Evolutionary conservation across 2,113 vertebrate species (phyloP).

Genomic region (Thunnus maccoyii): DNA sequence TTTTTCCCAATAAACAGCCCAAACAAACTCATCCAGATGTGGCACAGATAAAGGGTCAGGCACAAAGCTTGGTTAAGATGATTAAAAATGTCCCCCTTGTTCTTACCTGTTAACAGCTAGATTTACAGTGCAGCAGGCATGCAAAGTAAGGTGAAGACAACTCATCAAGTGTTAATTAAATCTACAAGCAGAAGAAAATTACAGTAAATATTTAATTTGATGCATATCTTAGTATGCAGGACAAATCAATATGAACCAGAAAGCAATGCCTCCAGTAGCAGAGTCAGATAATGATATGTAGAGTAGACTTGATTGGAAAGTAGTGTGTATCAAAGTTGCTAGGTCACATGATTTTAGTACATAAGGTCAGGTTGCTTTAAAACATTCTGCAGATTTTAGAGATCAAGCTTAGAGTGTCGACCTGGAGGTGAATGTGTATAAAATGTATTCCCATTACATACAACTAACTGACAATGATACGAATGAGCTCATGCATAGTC

Average conservation of each 20-base stretch:
- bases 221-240: not conserved
- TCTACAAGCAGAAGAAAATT: not conserved
- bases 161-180: not conserved
- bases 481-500: not conserved
- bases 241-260: not conserved
- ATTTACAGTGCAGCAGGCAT: not conserved
- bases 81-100: not conserved
- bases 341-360: not conserved
- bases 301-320: no score
- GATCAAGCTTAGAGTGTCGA: no score
- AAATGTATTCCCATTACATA: no score
- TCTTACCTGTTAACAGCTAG: conserved; percentile 7
- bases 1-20: not conserved
- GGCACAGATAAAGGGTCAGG: not conserved
- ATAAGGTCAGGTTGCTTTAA: no score
- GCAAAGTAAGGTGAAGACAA: not conserved
- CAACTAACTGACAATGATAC: not conserved
- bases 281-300: not conserved
- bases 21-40: not conserved
- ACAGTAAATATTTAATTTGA: not conserved
- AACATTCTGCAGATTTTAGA: not conserved
- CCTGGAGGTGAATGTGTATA: no score
- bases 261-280: no score
- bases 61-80: conserved; percentile 3
- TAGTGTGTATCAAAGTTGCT: not conserved